phyloP scores from a whole-genome alignment of 2,797 vertebrate species.

The Bradypodion ventrale region DNA sequence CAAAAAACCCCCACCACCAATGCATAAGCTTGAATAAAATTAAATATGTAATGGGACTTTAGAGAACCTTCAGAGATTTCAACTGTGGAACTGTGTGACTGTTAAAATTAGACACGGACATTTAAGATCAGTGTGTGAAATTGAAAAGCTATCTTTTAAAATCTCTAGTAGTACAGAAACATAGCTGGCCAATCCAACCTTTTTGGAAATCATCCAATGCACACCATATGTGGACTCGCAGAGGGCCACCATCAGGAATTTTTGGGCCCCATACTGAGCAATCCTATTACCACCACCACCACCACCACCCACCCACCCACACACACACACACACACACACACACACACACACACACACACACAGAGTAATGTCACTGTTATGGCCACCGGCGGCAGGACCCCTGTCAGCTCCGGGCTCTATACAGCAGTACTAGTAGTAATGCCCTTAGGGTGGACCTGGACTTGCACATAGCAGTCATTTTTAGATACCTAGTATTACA shows the following conservation, averaged over 20 bases:
- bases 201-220: background rate
- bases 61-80: background rate
- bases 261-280: no score
- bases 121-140: background rate
- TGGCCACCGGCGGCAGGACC: no score
- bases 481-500: no score
- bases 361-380: no score
- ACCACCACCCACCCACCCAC: no score
- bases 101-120: constrained; percentile 7
- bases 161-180: background rate
- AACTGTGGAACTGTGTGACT: background rate
- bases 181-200: background rate
- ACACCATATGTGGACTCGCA: background rate
- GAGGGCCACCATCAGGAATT: no score
- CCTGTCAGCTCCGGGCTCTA: no score
- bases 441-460: no score
- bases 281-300: no score
- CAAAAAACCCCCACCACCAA: background rate
- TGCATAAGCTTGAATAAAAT: background rate
- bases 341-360: no score
- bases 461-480: background rate
- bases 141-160: background rate
- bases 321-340: no score
- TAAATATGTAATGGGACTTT: background rate
- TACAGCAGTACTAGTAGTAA: no score